Base-by-base conservation (phyloP, 2,888 invertebrate genomes). In the Andrena chrysosceles region DNA sequence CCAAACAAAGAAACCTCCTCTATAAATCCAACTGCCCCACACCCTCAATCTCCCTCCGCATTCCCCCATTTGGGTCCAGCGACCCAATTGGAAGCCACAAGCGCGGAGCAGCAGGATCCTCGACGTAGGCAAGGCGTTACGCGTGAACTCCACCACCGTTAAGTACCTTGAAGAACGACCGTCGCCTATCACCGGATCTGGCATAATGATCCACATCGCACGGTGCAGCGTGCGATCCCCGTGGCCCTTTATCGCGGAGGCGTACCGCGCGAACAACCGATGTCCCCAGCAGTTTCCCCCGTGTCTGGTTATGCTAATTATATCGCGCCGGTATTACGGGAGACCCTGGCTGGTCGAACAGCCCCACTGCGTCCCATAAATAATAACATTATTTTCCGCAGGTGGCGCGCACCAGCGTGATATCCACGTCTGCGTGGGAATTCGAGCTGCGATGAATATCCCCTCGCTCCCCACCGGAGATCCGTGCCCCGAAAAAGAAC, bases 221-320 rank as follows among this genome's bases (percentile, higher is more conserved):
- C 76, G 73, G 71, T 77, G 63, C 48, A 56, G 48, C 48, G 68
- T 7, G 66, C 62, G 70, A 82, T 74, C 71, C 6, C 16, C 63
- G 23, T 20, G 70, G 56, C 2, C 31, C 60, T 66, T 70, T 67
- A 60, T 62, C 73, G 70, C 59, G 72, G 42, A 71, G 75, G 77
- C 48, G 84, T 33, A 64, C 33, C 54, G 60, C 31, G 33, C 6
- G 64, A 85, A 63, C 83, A 72, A 8, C 31, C 23, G 23, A 56
- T 56, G 23, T 10, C 16, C 35, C 54, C 33, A 13, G 63, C 54
- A n/a, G 49, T 68, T 63, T 59, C 67, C 64, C 42, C 56, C 54
- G 71, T 54, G 77, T 90, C 90, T 87, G 89, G 89, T 92, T 92
- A 91, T 91, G 91, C 87, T 91, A 90, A 91, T 90, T 89, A 89